These are phyloP conservation scores for Germaria angustata DNA, from an alignment of 2,888 invertebrate species.

Conservation along the genomic window DNA sequence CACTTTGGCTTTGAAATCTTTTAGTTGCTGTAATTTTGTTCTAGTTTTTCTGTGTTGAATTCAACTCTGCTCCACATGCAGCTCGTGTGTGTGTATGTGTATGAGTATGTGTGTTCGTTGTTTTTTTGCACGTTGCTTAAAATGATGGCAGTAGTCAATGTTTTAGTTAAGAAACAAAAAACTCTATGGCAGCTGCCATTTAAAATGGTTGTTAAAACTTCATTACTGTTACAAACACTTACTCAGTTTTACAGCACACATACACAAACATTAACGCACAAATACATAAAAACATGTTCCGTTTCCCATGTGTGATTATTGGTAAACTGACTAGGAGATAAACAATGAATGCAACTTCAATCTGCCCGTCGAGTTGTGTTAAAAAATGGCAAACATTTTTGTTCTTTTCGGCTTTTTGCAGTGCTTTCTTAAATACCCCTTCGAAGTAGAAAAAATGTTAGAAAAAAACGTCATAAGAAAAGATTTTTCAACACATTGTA, in stretches of 20 bases:
- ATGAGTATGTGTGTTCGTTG: background rate
- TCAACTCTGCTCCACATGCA: conserved; percentile 25
- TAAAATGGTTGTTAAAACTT: conserved; percentile 66
- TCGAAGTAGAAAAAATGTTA: background rate
- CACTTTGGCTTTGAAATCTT: background rate
- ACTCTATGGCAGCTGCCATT: conserved; percentile 63
- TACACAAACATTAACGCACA: background rate
- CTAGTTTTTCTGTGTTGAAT: conserved; percentile 26
- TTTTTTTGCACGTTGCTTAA: background rate
- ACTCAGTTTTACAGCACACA: background rate
- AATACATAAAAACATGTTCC: background rate
- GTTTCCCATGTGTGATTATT: background rate
- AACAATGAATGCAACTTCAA: conserved; percentile 43
- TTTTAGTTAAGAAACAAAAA: conserved; percentile 40
- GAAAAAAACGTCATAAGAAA: background rate
- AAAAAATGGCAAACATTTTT: conserved; percentile 28
- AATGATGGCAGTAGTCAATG: conserved; percentile 32
- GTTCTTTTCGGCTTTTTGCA: background rate
- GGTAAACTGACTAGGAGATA: background rate
- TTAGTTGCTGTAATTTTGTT: conserved; percentile 32
- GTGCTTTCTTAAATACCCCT: background rate
- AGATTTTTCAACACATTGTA: conserved; percentile 15
- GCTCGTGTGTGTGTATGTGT: background rate
- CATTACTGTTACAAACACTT: conserved; percentile 55
- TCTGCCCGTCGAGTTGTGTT: conserved; percentile 3